Conservation (phyloP, 2,888 invertebrate species). For the Oxystoma pomonae region DNA sequence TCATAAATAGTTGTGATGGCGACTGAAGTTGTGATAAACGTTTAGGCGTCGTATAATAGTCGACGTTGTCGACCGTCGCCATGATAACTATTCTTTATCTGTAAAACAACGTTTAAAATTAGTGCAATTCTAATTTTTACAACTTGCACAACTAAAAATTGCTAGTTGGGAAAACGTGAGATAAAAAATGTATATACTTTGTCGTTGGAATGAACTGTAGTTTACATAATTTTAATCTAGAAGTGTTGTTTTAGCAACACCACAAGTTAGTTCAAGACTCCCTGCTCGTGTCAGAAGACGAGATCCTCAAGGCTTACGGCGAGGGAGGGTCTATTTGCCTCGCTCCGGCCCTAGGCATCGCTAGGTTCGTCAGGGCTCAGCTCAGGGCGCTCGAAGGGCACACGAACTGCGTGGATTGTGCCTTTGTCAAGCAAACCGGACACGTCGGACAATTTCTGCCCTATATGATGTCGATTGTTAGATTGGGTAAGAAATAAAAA, state of each 20-base stretch:
- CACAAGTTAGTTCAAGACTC: constrained; percentile 30
- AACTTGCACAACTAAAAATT: no score
- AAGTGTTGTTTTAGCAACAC: constrained; percentile 24
- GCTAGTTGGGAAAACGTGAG: no score
- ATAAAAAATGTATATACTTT: background rate
- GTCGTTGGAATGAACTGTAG: background rate
- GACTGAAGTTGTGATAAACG: no score
- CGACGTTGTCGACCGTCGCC: no score
- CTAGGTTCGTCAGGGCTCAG: constrained; percentile 40
- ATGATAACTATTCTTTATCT: no score
- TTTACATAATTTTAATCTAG: constrained; percentile 5
- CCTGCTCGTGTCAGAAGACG: constrained; percentile 36
- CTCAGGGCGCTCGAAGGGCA: constrained; percentile 38
- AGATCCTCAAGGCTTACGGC: constrained; percentile 34
- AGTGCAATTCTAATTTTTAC: no score
- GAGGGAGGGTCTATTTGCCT: constrained; percentile 33
- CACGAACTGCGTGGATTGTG: constrained; percentile 40
- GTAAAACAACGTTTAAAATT: no score
- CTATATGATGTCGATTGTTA: constrained; percentile 42
- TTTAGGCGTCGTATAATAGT: no score
- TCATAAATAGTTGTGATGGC: no score
- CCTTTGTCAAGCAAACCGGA: constrained; percentile 42
- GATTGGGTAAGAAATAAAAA: constrained; percentile 40
- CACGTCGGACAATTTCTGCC: constrained; percentile 42
- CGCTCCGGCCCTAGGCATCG: constrained; percentile 37